Conservation (phyloP, 2,888 invertebrate species). For the Thelaira solivaga region DNA sequence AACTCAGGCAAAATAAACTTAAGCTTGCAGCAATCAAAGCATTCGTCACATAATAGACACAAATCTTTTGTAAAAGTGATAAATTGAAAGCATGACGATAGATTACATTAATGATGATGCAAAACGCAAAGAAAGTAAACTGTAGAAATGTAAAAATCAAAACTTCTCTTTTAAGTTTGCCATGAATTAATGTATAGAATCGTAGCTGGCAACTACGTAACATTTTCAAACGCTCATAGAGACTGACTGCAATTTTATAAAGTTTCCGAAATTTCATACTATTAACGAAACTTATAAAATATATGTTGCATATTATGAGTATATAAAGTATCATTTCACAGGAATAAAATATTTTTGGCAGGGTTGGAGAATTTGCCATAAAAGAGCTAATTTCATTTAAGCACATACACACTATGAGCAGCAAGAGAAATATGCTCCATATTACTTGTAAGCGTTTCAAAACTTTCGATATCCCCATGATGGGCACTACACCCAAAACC, state of each 20-base stretch:
- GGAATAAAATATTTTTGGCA: conserved; percentile 57
- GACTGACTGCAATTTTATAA: conserved; percentile 11
- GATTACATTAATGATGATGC: conserved; percentile 22
- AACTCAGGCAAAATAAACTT: conserved; percentile 59
- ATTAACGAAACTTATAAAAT: conserved; percentile 37
- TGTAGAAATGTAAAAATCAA: background rate
- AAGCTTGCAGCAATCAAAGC: conserved; percentile 57
- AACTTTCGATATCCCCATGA: background rate
- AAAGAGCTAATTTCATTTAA: conserved; percentile 15
- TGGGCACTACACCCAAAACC: conserved; percentile 56
- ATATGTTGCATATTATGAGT: conserved; percentile 32
- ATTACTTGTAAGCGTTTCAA: conserved; percentile 35
- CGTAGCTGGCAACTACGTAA: background rate
- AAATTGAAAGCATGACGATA: background rate
- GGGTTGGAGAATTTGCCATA: conserved; percentile 3
- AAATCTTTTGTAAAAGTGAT: conserved; percentile 17
- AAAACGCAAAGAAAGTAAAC: conserved; percentile 9
- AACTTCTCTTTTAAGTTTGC: conserved; percentile 27
- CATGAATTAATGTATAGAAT: background rate
- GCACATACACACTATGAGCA: conserved; percentile 32
- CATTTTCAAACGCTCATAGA: conserved; percentile 32
- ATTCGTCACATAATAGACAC: conserved; percentile 56
- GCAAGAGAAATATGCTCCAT: conserved; percentile 38
- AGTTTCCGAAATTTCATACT: conserved; percentile 30
- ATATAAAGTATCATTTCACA: conserved; percentile 55